Base-by-base conservation (phyloP, 2,113 vertebrate genomes). In the Puffinus mauretanicus region DNA sequence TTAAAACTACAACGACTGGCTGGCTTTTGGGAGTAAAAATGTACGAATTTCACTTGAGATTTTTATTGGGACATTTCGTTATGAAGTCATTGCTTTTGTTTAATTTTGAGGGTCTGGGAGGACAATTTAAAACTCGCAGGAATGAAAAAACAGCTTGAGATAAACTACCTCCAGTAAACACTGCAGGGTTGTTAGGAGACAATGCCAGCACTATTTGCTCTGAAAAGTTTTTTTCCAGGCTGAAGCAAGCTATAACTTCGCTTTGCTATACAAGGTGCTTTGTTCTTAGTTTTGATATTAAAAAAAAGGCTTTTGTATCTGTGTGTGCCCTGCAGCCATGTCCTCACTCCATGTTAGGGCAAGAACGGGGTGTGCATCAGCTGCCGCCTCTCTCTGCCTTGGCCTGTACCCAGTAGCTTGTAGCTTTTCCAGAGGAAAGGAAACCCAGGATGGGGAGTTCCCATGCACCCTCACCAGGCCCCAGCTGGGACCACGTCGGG, bases 281-380 rank as follows among this genome's bases (percentile, higher is more conserved):
- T 94, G 87, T 82, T 95, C 82, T 91, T 90, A 62, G 79, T 76
- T 93, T 82, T 58, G 16, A 69, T 88, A 93, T 26, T 13, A 42
- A 91, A 96, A 93, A 92, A 93, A 96, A 29, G 2, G 4, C 70
- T 76, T 91, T 89, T 90, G 62, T 80, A 69, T 95, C 90, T 57
- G n/a, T 0, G 15, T 61, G 46, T 72, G 70, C 94, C 92, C 90
- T 80, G 84, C 71, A 94, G 84, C 75, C 49, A 58, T 61, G 70
- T 93, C 82, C 90, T 93, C 90, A 0, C 92, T 96, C 96, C 96
- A 95, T 97, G 93, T 96, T 96, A 95, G 96, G 96, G 96, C 94
- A 97, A 82, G 93, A 96, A 85, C 1, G 0, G 87, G 19, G 82
- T 65, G 61, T 55, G 58, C 94, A 85, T 85, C 78, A 57, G 90